Evolutionary conservation across 2,113 vertebrate genomes (phyloP), one percentile per base, ranked within the genome.

Genomic region (Bostrychus sinensis): DNA sequence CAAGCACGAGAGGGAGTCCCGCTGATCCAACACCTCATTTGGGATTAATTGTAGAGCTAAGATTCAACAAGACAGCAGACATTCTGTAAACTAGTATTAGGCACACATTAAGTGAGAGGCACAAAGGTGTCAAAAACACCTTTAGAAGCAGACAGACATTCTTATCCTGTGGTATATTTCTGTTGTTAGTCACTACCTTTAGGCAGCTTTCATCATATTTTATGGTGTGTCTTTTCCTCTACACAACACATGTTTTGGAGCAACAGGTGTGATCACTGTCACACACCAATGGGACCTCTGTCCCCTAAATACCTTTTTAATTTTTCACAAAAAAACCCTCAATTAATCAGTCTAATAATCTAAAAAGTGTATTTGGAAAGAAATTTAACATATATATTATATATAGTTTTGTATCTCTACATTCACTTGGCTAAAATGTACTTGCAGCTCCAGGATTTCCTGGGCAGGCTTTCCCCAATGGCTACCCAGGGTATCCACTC

Each of bases 381-480:
- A 30, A n/a, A n/a, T n/a, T n/a, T n/a, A n/a, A n/a, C n/a, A n/a
- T n/a, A n/a, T n/a, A n/a, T n/a, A n/a, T n/a, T n/a, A n/a, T n/a
- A n/a, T n/a, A n/a, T 7, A 30, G 28, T 30, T 30, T 30, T 30
- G n/a, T n/a, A 30, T 7, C 28, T 32, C 30, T 32, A 7, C 30
- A 7, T 37, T 61, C 25, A 37, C 30, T 7, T 63, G 17, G 30
- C 11, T 43, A 22, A 12, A 46, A 57, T 83, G 28, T 75, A 37
- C 56, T 60, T 70, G 30, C 81, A 98, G 96, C 90, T 89, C 90
- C 95, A 82, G 95, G 92, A 7, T 98, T 96, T 78, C 93, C 94
- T 1, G 87, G 94, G 43, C 94, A 94, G 82, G 92, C 93, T 55
- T 95, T 97, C 86, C 94, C 96, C 70, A 98, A 98, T 17, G 97